phyloP scores from a whole-genome alignment of 1,140 invertebrate genomes.

The Mercenaria mercenaria region DNA sequence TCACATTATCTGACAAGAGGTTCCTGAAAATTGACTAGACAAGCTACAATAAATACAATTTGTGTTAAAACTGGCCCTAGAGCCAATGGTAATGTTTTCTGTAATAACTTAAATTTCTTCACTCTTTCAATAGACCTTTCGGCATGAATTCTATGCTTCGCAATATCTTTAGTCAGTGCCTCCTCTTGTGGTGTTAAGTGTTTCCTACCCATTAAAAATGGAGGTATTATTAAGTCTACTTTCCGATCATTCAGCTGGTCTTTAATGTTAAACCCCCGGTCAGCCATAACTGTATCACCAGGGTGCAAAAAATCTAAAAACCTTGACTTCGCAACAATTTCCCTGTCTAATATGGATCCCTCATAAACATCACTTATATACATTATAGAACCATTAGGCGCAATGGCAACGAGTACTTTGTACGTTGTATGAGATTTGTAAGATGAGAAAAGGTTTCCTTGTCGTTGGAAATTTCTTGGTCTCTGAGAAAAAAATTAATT shows the following conservation, averaged over 20 bases:
- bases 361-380: conserved; percentile 66
- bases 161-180: conserved; percentile 63
- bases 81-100: conserved; percentile 40
- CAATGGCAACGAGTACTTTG: conserved; percentile 65
- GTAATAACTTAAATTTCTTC: conserved; percentile 64
- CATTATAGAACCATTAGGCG: conserved; percentile 57
- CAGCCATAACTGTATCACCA: conserved; percentile 67
- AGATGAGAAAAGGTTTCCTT: conserved; percentile 65
- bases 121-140: conserved; percentile 71
- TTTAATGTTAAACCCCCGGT: conserved; percentile 64
- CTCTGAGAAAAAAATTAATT: conserved; percentile 47
- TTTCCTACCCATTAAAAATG: conserved; percentile 55
- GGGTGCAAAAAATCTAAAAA: conserved; percentile 29
- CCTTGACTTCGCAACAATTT: conserved; percentile 65
- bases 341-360: conserved; percentile 61
- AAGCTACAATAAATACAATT: conserved; percentile 58
- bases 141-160: conserved; percentile 71
- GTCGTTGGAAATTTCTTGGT: conserved; percentile 57
- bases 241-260: conserved; percentile 49
- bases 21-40: conserved; percentile 66
- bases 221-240: conserved; percentile 62
- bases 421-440: conserved; percentile 67
- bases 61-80: conserved; percentile 49
- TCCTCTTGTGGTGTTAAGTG: conserved; percentile 66
- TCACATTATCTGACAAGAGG: conserved; percentile 55